Evolutionary conservation across 2,113 vertebrate species (phyloP).

Genomic region (Erpornis zantholeuca): DNA sequence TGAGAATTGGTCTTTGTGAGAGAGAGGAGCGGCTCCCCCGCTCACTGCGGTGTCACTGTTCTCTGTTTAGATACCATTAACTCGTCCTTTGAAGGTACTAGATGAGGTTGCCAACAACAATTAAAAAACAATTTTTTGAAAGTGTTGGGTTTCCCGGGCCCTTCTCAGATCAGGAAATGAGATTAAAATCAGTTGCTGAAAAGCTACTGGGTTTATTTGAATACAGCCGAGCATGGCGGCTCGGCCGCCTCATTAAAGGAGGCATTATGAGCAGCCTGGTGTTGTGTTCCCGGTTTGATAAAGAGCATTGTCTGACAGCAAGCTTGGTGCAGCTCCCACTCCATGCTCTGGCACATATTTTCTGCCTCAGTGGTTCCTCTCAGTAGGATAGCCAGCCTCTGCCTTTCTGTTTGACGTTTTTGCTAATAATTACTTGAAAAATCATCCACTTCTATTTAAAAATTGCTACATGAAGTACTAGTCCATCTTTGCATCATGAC

Average conservation of each 20-base stretch:
- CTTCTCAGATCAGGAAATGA: conserved; percentile 54
- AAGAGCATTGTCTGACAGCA: conserved; percentile 52
- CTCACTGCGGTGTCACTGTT: background rate
- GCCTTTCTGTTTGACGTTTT: conserved; percentile 66
- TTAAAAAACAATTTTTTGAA: conserved; percentile 38
- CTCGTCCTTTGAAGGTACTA: conserved; percentile 48
- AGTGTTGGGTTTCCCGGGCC: conserved; percentile 22
- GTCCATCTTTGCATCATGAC: conserved; percentile 59
- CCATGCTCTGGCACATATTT: conserved; percentile 36
- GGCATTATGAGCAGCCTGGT: conserved; percentile 34
- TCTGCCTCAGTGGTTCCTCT: conserved; percentile 68
- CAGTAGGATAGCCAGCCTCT: conserved; percentile 62
- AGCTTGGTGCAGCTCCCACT: conserved; percentile 27
- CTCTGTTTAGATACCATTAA: conserved; percentile 39
- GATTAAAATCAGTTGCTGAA: conserved; percentile 50
- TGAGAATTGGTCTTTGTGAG: background rate
- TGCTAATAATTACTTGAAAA: conserved; percentile 74
- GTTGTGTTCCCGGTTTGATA: conserved; percentile 43
- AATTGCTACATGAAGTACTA: conserved; percentile 62
- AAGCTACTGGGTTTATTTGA: conserved; percentile 47
- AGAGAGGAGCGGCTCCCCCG: background rate
- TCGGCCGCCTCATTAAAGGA: conserved; percentile 46
- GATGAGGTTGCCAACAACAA: conserved; percentile 48
- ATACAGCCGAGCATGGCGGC: conserved; percentile 9
- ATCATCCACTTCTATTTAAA: conserved; percentile 64